phyloP scores from a whole-genome alignment of 2,797 vertebrate genomes.

The Leptoclinus maculatus region DNA sequence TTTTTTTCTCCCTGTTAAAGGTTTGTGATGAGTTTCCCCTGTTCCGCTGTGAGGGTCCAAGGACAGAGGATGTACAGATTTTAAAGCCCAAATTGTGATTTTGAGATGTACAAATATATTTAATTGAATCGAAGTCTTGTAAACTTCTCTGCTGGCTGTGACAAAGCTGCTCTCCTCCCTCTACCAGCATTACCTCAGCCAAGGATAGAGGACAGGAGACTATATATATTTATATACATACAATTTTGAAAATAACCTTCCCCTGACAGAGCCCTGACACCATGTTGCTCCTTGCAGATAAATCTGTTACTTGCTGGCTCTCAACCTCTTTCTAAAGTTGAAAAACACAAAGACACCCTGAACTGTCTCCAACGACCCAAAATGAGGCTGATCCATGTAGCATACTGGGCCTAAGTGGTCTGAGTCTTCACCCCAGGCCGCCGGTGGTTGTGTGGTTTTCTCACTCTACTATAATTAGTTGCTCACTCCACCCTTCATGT shows the following conservation, averaged over 20 bases:
- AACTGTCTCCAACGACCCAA: constrained; percentile 9
- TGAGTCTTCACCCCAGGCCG: constrained; percentile 48
- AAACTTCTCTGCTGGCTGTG: no score
- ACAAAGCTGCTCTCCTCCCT: no score
- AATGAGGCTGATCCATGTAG: constrained; percentile 37
- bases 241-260: not conserved
- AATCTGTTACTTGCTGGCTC: not conserved
- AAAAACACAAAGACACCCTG: constrained; percentile 8
- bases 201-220: no score
- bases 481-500: constrained; percentile 66
- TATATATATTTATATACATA: no score
- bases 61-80: no score
- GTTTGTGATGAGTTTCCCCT: no score
- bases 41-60: no score
- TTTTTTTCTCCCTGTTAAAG: no score
- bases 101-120: no score
- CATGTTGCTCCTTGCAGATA: not conserved
- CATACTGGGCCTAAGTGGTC: constrained; percentile 36
- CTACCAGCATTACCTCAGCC: no score
- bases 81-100: no score
- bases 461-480: constrained; percentile 79
- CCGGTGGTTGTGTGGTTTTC: constrained; percentile 69
- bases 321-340: not conserved
- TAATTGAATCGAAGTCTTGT: no score
- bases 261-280: not conserved